Evolutionary conservation across 2,797 vertebrate species (phyloP).

Genomic region (Mus caroli): DNA sequence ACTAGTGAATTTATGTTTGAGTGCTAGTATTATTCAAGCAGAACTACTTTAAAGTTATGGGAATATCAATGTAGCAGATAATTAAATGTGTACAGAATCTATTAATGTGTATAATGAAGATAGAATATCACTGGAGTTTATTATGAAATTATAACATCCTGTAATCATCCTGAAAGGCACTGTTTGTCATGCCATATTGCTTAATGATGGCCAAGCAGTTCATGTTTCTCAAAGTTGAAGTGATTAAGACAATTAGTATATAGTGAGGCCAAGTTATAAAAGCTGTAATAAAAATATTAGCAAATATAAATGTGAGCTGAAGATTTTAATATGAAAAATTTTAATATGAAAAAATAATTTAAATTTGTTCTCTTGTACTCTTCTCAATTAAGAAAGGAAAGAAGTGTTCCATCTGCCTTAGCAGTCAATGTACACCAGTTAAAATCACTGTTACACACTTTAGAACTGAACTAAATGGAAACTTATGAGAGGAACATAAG

Average conservation of each 20-base stretch:
- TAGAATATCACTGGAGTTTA: conserved; percentile 86
- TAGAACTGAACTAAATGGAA: conserved; percentile 59
- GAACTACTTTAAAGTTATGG: conserved; percentile 84
- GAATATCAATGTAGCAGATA: conserved; percentile 86
- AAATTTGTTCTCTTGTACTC: conserved; percentile 64
- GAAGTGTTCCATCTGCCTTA: conserved; percentile 6
- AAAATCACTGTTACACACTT: not conserved
- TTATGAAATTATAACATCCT: conserved; percentile 83
- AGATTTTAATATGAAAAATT: conserved; percentile 66
- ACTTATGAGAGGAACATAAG: conserved; percentile 24
- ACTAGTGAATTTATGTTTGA: conserved; percentile 84
- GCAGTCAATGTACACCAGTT: not conserved
- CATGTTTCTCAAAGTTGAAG: conserved; percentile 78
- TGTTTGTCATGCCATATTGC: conserved; percentile 81
- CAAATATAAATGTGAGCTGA: conserved; percentile 53
- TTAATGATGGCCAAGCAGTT: conserved; percentile 87
- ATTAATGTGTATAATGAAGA: conserved; percentile 89
- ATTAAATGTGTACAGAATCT: conserved; percentile 88
- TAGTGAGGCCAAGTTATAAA: conserved; percentile 80
- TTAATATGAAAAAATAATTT: conserved; percentile 66
- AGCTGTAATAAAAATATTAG: conserved; percentile 84
- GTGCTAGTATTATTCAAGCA: conserved; percentile 79
- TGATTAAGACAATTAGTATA: conserved; percentile 87
- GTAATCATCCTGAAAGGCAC: conserved; percentile 79
- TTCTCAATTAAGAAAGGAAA: conserved; percentile 64